Evolutionary conservation across 2,797 vertebrate species (phyloP).

Genomic region (Phoeniculus purpureus): DNA sequence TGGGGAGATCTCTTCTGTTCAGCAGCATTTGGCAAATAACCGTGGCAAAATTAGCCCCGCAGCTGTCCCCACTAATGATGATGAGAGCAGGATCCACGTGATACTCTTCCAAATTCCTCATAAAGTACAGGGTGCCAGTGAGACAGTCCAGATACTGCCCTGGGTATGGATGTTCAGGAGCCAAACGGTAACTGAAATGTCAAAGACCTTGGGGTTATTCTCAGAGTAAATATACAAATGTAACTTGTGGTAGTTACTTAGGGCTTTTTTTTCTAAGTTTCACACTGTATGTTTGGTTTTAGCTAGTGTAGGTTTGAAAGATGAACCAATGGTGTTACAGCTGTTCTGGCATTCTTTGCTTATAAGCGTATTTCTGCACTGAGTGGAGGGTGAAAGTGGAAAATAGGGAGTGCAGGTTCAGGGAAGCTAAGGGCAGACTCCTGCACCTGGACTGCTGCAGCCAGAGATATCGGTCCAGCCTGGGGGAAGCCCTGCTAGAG

Average conservation of each 20-base stretch:
- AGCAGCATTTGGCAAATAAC: slow-evolving; percentile 78
- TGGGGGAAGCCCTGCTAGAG: too few species aligned
- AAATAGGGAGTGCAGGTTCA: background rate
- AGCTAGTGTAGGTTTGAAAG: background rate
- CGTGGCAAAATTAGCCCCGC: slow-evolving; percentile 81
- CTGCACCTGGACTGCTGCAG: too few species aligned
- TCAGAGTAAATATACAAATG: background rate
- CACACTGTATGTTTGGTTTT: background rate
- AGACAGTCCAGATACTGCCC: slow-evolving; percentile 78
- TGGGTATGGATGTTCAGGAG: slow-evolving; percentile 83
- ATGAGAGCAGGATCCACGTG: slow-evolving; percentile 81
- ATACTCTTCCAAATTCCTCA: slow-evolving; percentile 81
- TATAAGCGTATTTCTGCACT: background rate
- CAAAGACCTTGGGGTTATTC: background rate
- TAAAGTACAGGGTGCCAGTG: slow-evolving; percentile 81
- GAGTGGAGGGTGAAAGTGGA: background rate
- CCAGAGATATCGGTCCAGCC: too few species aligned
- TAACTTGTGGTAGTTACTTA: background rate
- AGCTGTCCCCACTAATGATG: slow-evolving; percentile 84
- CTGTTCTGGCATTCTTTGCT: background rate
- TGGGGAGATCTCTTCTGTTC: slow-evolving; percentile 75
- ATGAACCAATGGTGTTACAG: background rate
- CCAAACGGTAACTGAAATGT: slow-evolving; percentile 78
- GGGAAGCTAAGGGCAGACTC: too few species aligned
- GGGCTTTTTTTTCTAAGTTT: background rate